phyloP scores from a whole-genome alignment of 2,888 invertebrate genomes.

The Aphodius granarius region DNA sequence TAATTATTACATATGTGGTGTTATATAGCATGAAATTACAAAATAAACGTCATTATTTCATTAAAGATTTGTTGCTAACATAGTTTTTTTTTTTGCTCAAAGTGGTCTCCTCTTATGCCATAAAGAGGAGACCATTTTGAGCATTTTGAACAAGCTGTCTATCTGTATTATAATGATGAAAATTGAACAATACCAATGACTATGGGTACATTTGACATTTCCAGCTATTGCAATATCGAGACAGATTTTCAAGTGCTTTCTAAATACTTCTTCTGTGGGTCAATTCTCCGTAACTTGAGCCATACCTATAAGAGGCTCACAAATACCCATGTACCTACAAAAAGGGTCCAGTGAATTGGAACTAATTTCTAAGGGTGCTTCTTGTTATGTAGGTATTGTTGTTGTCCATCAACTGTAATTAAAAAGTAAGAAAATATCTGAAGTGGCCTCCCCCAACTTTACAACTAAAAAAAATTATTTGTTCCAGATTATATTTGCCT shows the following conservation, averaged over 20 bases:
- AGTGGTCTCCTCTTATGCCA: too few species aligned
- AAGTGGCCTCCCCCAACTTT: background rate
- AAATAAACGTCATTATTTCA: too few species aligned
- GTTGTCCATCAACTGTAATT: background rate
- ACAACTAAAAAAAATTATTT: too few species aligned
- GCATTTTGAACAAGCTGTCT: background rate
- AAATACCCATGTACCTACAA: background rate
- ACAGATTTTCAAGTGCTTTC: background rate
- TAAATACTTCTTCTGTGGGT: background rate
- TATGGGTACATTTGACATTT: background rate
- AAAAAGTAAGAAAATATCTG: background rate
- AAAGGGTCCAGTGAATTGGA: background rate
- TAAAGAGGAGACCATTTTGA: too few species aligned
- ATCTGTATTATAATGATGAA: background rate
- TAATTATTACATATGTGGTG: too few species aligned
- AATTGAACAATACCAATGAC: background rate
- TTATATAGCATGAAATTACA: too few species aligned
- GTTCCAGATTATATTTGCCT: too few species aligned
- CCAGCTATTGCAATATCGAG: background rate
- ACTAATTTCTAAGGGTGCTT: background rate
- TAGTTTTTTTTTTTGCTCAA: too few species aligned
- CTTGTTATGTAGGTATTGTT: background rate
- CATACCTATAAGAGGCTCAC: too few species aligned
- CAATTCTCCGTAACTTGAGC: background rate
- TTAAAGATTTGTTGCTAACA: too few species aligned